These are phyloP conservation scores for Drosophila melanica DNA, from an alignment of 1,140 invertebrate genomes.

Conservation along the genomic window DNA sequence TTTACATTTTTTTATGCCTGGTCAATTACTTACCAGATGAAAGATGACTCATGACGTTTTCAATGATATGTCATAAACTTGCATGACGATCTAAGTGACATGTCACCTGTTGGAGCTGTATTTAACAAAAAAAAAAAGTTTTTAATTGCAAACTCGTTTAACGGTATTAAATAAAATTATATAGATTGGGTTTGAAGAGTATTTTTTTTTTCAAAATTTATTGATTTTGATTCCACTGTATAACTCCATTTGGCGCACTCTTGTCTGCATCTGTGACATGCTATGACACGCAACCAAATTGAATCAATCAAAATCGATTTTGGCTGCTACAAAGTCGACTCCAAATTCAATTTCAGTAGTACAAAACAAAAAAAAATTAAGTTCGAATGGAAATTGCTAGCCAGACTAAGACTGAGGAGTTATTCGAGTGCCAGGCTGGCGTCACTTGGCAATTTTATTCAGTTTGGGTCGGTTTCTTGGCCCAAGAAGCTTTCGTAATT, in stretches of 20 bases:
- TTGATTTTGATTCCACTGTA: neutral
- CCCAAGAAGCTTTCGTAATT: conserved; percentile 49
- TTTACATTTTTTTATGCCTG: conserved; percentile 6
- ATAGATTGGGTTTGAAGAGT: too few relatives aligned
- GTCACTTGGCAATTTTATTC: conserved; percentile 38
- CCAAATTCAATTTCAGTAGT: conserved; percentile 39
- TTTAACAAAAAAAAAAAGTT: too few relatives aligned
- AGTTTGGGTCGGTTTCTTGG: conserved; percentile 1
- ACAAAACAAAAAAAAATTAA: conserved; percentile 25
- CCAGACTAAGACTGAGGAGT: neutral
- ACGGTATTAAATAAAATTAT: neutral
- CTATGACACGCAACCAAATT: conserved; percentile 51
- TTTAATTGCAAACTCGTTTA: too few relatives aligned
- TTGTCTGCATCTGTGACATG: conserved; percentile 18
- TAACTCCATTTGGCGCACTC: neutral
- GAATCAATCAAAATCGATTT: conserved; percentile 68
- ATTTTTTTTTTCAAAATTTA: too few relatives aligned
- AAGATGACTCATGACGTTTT: neutral
- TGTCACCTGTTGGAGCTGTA: too few relatives aligned
- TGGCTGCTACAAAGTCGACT: conserved; percentile 17
- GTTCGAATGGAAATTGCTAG: conserved; percentile 32
- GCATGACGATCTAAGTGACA: too few relatives aligned
- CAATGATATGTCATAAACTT: neutral
- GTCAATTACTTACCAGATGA: conserved; percentile 10
- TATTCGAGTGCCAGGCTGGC: conserved; percentile 4